These are phyloP conservation scores for Montipora capricornis DNA, from an alignment of 64 coral and sea anemone genomes.

Conservation along the genomic window DNA sequence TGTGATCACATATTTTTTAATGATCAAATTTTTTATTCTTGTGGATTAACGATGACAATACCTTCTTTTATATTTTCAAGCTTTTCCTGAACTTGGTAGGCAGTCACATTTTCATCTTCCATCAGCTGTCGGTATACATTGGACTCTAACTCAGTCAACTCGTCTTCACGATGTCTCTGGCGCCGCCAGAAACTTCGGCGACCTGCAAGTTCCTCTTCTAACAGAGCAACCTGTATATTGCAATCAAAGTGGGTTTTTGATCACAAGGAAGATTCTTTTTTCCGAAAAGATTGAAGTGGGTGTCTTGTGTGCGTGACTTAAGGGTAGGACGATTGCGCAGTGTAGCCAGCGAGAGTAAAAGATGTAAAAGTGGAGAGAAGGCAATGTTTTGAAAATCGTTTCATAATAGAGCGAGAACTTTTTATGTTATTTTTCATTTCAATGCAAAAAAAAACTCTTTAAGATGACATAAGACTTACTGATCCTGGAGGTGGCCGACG, in stretches of 20 bases:
- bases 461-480: slow-evolving; percentile 33
- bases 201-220: slow-evolving; percentile 93
- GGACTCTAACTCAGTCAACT: slow-evolving; percentile 78
- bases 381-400: no score
- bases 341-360: no score
- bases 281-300: no score
- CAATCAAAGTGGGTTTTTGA: background rate
- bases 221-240: slow-evolving; percentile 75
- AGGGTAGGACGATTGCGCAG: no score
- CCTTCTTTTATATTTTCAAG: slow-evolving; percentile 89
- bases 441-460: no score
- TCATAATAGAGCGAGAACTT: no score
- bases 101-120: slow-evolving; percentile 86
- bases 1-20: background rate
- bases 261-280: background rate
- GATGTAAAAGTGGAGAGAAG: no score
- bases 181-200: slow-evolving; percentile 99
- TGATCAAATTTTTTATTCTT: background rate
- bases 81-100: slow-evolving; percentile 81
- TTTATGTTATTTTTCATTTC: no score
- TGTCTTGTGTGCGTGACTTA: no score
- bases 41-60: background rate
- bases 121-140: slow-evolving; percentile 76
- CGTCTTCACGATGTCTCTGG: slow-evolving; percentile 94
- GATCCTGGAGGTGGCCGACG: slow-evolving; percentile 84